phyloP scores from a whole-genome alignment of 2,888 invertebrate genomes.

The Plebejus melissa region DNA sequence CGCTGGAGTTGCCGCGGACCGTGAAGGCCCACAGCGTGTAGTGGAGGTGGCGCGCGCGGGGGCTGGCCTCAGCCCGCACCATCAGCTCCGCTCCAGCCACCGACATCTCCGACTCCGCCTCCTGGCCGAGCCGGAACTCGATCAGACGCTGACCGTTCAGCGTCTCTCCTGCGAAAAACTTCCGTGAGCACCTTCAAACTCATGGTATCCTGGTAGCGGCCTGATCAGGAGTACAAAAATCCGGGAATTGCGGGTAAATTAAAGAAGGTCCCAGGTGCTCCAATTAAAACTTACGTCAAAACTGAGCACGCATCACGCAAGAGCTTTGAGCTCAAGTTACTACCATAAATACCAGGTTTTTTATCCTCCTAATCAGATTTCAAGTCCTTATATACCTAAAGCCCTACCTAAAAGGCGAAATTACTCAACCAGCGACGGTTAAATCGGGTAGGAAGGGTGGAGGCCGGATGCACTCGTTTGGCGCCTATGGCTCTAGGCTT shows the following conservation, averaged over 20 bases:
- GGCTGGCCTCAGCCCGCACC: slow-evolving; percentile 88
- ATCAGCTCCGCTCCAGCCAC: slow-evolving; percentile 86
- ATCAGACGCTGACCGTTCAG: slow-evolving; percentile 91
- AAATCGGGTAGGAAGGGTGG: slow-evolving; percentile 28
- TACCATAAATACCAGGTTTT: background rate
- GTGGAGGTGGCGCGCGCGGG: slow-evolving; percentile 84
- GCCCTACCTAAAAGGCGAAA: slow-evolving; percentile 54
- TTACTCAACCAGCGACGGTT: slow-evolving; percentile 47
- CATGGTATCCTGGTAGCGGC: background rate
- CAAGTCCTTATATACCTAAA: slow-evolving; percentile 35
- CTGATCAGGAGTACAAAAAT: background rate
- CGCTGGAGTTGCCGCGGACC: slow-evolving; percentile 81
- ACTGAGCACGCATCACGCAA: background rate
- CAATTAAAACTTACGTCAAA: background rate
- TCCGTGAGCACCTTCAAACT: slow-evolving; percentile 25
- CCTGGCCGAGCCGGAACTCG: slow-evolving; percentile 88
- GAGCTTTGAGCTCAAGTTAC: background rate
- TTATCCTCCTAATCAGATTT: background rate
- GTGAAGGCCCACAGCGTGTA: slow-evolving; percentile 89
- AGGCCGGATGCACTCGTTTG: slow-evolving; percentile 57
- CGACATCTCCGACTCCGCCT: slow-evolving; percentile 83
- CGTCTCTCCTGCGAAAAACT: slow-evolving; percentile 81
- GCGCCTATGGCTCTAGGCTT: slow-evolving; percentile 69
- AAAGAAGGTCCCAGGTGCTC: too few species aligned
- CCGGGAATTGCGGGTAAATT: too few species aligned